A percentile compares a stretch with the other conserved stretches of the same genome.
Evolutionary conservation across 2,888 invertebrate genomes (phyloP).

Genomic region (Petrophora chlorosata): DNA sequence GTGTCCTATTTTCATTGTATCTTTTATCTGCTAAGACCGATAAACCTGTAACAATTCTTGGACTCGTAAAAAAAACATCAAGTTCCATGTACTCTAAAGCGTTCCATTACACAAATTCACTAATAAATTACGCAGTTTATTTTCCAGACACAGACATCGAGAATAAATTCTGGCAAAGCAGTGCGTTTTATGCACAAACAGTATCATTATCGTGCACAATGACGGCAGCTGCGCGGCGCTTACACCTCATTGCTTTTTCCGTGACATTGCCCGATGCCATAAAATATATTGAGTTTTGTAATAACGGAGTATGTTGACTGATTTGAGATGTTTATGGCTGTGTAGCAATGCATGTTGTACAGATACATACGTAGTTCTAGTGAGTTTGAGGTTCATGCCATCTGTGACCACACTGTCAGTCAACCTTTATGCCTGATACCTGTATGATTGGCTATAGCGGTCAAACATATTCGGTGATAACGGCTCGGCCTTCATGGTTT

Average conservation of each 20-base stretch:
- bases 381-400: no score
- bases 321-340: conserved; percentile 46
- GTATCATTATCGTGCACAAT: conserved; percentile 61
- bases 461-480: no score
- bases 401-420: neutral
- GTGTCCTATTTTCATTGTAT: no score
- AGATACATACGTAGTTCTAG: no score
- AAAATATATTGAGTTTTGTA: conserved; percentile 73
- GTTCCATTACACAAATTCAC: conserved; percentile 31
- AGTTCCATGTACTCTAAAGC: no score
- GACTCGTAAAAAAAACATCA: no score
- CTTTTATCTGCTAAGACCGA: no score
- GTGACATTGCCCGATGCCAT: conserved; percentile 75
- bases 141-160: conserved; percentile 24
- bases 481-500: no score
- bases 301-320: conserved; percentile 42
- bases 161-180: conserved; percentile 48
- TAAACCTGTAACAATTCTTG: no score
- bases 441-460: no score
- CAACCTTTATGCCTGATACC: no score
- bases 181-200: conserved; percentile 54
- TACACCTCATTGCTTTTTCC: conserved; percentile 80
- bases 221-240: conserved; percentile 71
- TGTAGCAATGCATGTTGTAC: conserved; percentile 12
- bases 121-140: conserved; percentile 30